Evolutionary conservation across 1,140 invertebrate genomes (phyloP).

Genomic region (Drosophila parabipectinata): DNA sequence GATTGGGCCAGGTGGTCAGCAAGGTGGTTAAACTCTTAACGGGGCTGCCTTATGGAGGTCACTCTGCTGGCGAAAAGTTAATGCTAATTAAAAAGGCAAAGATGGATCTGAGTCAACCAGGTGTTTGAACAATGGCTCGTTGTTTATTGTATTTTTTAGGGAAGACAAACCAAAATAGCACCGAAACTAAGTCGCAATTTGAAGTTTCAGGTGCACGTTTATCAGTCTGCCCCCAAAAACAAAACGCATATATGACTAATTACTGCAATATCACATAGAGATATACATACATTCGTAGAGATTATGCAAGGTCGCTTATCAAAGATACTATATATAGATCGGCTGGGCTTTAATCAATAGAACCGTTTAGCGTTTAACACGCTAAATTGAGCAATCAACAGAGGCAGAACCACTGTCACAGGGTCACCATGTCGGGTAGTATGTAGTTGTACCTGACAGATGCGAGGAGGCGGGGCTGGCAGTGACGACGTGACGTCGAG

Average conservation of each 20-base stretch:
- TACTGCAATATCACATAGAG: conserved; percentile 23
- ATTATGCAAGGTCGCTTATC: conserved; percentile 69
- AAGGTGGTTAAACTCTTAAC: conserved; percentile 42
- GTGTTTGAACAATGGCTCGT: conserved; percentile 32
- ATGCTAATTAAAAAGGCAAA: conserved; percentile 19
- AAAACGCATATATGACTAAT: conserved; percentile 56
- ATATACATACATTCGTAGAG: conserved; percentile 10
- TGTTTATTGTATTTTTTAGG: conserved; percentile 14
- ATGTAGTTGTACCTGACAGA: neutral
- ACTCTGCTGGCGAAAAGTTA: conserved; percentile 3
- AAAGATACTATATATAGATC: conserved; percentile 33
- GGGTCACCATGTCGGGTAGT: conserved; percentile 45
- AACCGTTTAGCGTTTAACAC: conserved; percentile 32
- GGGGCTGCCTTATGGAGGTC: conserved; percentile 24
- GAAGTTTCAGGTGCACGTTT: conserved; percentile 20
- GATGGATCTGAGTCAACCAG: conserved; percentile 39
- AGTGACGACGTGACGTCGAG: conserved; percentile 53
- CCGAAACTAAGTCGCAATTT: conserved; percentile 65
- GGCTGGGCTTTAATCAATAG: conserved; percentile 54
- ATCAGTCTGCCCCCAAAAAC: conserved; percentile 13
- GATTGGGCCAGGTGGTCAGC: neutral
- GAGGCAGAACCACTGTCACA: conserved; percentile 38
- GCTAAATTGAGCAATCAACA: conserved; percentile 52
- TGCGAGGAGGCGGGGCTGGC: neutral
- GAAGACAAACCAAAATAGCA: conserved; percentile 41